A percentile compares a stretch with the other conserved stretches of the same genome.
These are phyloP conservation scores for Chaitophorus viminalis DNA, from an alignment of 2,888 invertebrate species.

Conservation along the genomic window DNA sequence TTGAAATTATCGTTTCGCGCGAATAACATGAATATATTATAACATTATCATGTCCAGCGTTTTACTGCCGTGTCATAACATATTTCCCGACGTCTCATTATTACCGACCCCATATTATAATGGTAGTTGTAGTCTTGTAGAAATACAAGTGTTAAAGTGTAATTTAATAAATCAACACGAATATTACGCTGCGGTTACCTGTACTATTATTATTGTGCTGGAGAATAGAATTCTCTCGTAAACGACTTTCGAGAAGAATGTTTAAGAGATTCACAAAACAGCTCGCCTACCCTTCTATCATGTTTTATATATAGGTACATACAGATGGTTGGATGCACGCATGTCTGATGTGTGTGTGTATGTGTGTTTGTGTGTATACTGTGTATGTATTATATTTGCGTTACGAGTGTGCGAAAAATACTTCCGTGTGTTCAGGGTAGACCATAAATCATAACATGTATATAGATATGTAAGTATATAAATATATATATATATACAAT, in stretches of 20 bases:
- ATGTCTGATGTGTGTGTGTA: no score
- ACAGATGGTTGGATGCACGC: neutral
- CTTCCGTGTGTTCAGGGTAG: slow-evolving; percentile 5
- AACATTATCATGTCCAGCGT: neutral
- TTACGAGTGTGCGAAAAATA: slow-evolving; percentile 10
- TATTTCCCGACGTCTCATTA: neutral
- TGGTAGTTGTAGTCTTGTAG: no score
- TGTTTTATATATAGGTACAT: neutral
- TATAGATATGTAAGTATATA: neutral
- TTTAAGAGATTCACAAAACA: slow-evolving; percentile 50
- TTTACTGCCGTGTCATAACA: neutral
- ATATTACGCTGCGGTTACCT: neutral
- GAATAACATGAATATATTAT: neutral
- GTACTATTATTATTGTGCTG: neutral
- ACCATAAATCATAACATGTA: slow-evolving; percentile 3
- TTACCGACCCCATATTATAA: neutral
- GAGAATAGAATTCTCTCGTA: slow-evolving; percentile 21
- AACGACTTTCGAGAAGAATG: slow-evolving; percentile 49
- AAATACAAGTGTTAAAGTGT: neutral
- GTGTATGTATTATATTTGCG: neutral
- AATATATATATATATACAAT: neutral
- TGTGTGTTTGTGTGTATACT: neutral
- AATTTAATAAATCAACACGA: neutral
- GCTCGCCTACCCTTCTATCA: neutral
- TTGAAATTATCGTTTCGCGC: no score